Evolutionary conservation across 2,797 vertebrate genomes (phyloP), one percentile per base, ranked within the genome.

Genomic region (Rhinatrema bivittatum): DNA sequence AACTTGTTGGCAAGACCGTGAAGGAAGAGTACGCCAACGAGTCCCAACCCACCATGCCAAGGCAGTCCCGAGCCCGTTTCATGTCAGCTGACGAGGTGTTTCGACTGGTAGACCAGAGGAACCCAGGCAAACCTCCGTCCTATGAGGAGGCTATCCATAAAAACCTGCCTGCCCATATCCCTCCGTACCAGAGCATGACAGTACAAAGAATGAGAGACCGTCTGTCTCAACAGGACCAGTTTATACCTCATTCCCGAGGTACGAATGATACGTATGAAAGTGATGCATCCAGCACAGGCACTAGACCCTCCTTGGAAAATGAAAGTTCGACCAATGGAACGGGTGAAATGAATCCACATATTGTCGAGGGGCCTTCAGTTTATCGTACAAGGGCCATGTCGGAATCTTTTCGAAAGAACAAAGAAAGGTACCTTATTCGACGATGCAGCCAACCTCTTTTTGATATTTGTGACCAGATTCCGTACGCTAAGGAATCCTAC

Each of bases 401-500:
- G 0, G 91, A 91, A 60, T 87, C 84, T 1, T 58, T 48, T 18
- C 74, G 77, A 10, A 70, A 49, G 16, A 56, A 50, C 5, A 84
- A 36, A 20, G 71, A 53, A 0, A 82, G 89, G 14, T 60, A 29
- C 1, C 20, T 84, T 42, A 64, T 56, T 5, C 71, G 11, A 12
- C 79, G 84, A 22, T 93, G 89, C 35, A 91, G 88, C 61, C 94
- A 93, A 52, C 82, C 85, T 0, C 53, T 85, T 53, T 92, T 94
- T 55, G 91, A 96, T 41, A 83, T 50, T 3, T 50, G 41, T 25
- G 71, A 76, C 17, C 72, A 90, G 8, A 62, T 91, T 36, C 83
- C 77, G 2, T 83, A 81, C 10, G 84, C 87, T n/a, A 96, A 92
- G 71, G 95, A 99, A 70, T 97, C 95, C 19, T 97, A 91, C 1